These are phyloP conservation scores for Melinopterus prodromus DNA, from an alignment of 2,888 invertebrate species.

Conservation along the genomic window DNA sequence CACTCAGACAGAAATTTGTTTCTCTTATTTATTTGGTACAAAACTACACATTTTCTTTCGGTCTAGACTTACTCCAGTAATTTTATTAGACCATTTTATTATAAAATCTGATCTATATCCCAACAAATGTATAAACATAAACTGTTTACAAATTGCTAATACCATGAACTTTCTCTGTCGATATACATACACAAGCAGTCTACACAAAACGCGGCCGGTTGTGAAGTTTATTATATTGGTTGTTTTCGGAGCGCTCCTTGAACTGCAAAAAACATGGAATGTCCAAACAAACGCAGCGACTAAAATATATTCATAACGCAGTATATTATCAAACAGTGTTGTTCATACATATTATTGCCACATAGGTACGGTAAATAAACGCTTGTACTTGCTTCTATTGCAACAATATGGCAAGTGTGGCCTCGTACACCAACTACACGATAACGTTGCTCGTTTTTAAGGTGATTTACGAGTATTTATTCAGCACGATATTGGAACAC, in stretches of 20 bases:
- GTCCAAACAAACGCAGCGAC: background rate
- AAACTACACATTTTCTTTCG: too few species aligned
- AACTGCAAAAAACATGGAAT: background rate
- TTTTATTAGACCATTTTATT: background rate
- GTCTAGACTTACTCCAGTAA: background rate
- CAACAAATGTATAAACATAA: background rate
- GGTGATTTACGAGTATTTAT: slow-evolving; percentile 4
- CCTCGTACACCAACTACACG: background rate
- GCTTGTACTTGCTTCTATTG: background rate
- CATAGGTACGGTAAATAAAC: background rate
- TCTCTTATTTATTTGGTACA: too few species aligned
- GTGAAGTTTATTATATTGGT: background rate
- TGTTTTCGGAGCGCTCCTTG: background rate
- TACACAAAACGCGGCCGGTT: background rate
- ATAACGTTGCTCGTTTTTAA: background rate
- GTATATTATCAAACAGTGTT: background rate
- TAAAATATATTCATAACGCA: background rate
- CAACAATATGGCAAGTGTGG: background rate
- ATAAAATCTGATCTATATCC: background rate
- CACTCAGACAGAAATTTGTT: too few species aligned
- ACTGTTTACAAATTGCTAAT: background rate
- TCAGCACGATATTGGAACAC: background rate
- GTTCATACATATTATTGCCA: background rate
- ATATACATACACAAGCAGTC: slow-evolving; percentile 7
- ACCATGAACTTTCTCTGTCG: background rate